phyloP scores from a whole-genome alignment of 2,888 invertebrate genomes.

The Torymus tubicola region DNA sequence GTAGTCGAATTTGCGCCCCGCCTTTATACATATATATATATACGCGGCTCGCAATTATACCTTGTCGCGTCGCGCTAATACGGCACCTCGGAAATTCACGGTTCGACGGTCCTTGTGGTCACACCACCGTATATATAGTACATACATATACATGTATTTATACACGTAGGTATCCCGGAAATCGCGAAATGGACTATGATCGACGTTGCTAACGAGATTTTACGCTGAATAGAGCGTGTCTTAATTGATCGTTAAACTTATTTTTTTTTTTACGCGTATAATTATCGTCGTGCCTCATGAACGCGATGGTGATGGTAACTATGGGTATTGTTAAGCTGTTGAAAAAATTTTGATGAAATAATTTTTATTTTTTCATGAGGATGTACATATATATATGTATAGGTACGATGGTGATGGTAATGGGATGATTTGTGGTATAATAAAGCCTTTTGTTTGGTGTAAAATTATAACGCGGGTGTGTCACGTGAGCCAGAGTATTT shows the following conservation, averaged over 20 bases:
- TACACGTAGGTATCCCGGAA: background rate
- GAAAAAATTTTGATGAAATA: no score
- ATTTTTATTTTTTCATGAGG: no score
- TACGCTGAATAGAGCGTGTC: background rate
- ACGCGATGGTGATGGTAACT: background rate
- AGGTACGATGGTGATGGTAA: no score
- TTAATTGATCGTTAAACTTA: conserved; percentile 19
- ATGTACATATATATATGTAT: no score
- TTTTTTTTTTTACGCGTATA: conserved; percentile 14
- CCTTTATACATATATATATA: no score
- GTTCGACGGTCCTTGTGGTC: conserved; percentile 13
- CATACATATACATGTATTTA: no score
- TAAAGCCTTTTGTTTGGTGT: no score
- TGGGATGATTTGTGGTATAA: no score
- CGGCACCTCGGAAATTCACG: conserved; percentile 30
- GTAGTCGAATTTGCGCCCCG: no score
- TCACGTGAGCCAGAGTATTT: no score
- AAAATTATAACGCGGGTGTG: no score
- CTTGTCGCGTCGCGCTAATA: background rate
- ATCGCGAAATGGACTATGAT: background rate
- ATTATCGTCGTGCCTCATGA: background rate
- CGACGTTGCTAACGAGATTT: conserved; percentile 14
- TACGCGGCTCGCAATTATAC: background rate
- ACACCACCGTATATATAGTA: background rate
- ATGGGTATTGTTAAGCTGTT: no score